A percentile compares a stretch with the other conserved stretches of the same genome.
phyloP scores from a whole-genome alignment of 1,140 invertebrate species.

The Monomorium pharaonis region DNA sequence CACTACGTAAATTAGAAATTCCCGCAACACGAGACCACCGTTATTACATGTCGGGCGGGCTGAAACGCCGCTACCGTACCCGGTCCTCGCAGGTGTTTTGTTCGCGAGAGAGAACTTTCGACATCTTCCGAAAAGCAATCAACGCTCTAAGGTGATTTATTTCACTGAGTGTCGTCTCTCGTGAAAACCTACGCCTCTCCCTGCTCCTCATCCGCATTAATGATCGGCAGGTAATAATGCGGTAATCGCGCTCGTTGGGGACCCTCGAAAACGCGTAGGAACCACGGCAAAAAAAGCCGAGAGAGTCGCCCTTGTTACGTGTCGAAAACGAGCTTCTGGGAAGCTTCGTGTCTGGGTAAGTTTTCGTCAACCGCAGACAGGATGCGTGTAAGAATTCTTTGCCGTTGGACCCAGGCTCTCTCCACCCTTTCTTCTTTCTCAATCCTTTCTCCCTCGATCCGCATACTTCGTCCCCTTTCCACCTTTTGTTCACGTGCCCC shows the following conservation, averaged over 20 bases:
- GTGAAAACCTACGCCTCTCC: constrained; percentile 4
- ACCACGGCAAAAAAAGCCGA: constrained; percentile 28
- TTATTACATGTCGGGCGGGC: constrained; percentile 29
- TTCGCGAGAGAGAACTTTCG: constrained; percentile 13
- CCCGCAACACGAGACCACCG: constrained; percentile 3
- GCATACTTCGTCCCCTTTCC: constrained; percentile 50
- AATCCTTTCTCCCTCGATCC: constrained; percentile 33
- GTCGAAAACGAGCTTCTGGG: constrained; percentile 74
- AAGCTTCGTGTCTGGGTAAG: constrained; percentile 84
- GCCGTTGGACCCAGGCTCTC: constrained; percentile 66
- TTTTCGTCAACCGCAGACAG: constrained; percentile 84
- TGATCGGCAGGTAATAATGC: constrained; percentile 53
- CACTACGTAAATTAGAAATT: constrained; percentile 45
- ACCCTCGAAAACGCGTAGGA: constrained; percentile 54
- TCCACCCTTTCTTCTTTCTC: constrained; percentile 19
- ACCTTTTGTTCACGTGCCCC: not conserved
- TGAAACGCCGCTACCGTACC: not conserved
- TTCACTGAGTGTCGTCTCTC: not conserved
- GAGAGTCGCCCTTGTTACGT: constrained; percentile 13
- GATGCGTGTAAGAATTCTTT: constrained; percentile 83
- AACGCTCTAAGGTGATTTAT: constrained; percentile 21
- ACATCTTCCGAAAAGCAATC: constrained; percentile 27
- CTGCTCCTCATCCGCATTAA: constrained; percentile 18
- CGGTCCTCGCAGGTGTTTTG: not conserved
- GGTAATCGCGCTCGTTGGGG: constrained; percentile 26